Percentiles rank a stretch among this genome's conserved stretches.
Conservation (phyloP, 2,113 vertebrate genomes). For the Glaucidium brasilianum region DNA sequence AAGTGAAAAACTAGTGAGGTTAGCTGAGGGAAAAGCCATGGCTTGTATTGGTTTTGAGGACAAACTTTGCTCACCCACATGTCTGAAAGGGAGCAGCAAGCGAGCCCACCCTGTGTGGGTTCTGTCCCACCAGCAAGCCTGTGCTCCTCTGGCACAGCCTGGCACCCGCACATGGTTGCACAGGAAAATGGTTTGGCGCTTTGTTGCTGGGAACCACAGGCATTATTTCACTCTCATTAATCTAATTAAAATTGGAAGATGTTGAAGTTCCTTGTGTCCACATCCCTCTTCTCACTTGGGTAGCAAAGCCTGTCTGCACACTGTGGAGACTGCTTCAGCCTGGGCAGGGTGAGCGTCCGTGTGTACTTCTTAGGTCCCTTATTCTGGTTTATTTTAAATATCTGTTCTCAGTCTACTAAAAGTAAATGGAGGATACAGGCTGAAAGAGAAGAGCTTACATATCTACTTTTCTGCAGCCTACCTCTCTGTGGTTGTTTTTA, state of each 20-base stretch:
- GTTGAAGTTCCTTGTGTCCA: not conserved
- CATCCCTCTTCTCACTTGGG: not conserved
- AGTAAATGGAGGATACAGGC: not conserved
- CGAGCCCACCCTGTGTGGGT: not conserved
- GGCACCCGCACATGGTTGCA: rapidly evolving
- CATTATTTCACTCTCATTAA: not conserved
- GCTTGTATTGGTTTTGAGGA: not conserved
- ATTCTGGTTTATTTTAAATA: not conserved
- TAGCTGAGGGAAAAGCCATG: not conserved
- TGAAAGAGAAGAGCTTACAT: not conserved
- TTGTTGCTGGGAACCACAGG: not conserved
- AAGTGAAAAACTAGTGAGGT: not conserved
- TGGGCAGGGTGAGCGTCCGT: rapidly evolving
- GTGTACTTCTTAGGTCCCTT: not conserved
- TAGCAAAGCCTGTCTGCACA: rapidly evolving
- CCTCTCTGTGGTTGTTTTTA: not conserved
- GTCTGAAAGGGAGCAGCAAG: rapidly evolving
- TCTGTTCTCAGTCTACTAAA: not conserved
- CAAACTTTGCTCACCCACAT: not conserved
- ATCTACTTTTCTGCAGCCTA: not conserved
- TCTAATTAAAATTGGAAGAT: not conserved
- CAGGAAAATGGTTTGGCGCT: not conserved
- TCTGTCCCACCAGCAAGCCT: rapidly evolving
- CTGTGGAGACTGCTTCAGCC: not conserved
- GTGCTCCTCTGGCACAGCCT: rapidly evolving